Conservation (phyloP, 2,888 invertebrate genomes). For the Apamea monoglypha region DNA sequence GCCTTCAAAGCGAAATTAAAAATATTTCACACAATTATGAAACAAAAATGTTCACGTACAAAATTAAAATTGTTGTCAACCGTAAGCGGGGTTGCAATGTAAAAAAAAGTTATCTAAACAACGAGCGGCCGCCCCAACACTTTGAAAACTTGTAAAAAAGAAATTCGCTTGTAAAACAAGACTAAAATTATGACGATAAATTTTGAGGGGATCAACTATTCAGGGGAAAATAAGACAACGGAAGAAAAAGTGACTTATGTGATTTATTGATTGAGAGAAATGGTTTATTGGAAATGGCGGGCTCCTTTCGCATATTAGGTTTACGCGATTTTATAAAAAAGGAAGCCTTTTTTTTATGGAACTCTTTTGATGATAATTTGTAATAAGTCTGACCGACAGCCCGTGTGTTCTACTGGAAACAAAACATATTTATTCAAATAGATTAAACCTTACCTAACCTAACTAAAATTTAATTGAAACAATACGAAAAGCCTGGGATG, state of each 20-base stretch:
- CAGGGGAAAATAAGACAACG: constrained; percentile 47
- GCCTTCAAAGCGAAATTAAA: constrained; percentile 61
- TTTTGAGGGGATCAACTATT: constrained; percentile 73
- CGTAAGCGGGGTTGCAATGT: constrained; percentile 19
- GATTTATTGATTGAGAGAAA: constrained; percentile 42
- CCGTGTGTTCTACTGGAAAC: neutral
- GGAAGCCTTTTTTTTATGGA: neutral
- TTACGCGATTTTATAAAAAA: neutral
- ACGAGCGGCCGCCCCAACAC: constrained; percentile 45
- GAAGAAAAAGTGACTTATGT: constrained; percentile 11
- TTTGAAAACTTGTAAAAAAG: constrained; percentile 68
- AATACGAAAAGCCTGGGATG: neutral
- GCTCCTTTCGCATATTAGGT: neutral
- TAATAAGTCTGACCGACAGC: neutral
- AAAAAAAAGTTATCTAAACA: constrained; percentile 67
- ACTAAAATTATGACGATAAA: constrained; percentile 71
- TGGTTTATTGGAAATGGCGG: constrained; percentile 18
- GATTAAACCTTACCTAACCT: neutral
- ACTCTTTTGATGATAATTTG: neutral
- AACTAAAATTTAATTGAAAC: neutral
- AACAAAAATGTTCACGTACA: constrained; percentile 52
- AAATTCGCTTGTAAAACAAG: constrained; percentile 66
- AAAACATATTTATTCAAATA: neutral
- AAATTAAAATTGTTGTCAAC: constrained; percentile 68
- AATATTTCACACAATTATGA: constrained; percentile 61